Conservation (phyloP, 2,888 invertebrate genomes). For the Eueremaeus valkanovi region DNA sequence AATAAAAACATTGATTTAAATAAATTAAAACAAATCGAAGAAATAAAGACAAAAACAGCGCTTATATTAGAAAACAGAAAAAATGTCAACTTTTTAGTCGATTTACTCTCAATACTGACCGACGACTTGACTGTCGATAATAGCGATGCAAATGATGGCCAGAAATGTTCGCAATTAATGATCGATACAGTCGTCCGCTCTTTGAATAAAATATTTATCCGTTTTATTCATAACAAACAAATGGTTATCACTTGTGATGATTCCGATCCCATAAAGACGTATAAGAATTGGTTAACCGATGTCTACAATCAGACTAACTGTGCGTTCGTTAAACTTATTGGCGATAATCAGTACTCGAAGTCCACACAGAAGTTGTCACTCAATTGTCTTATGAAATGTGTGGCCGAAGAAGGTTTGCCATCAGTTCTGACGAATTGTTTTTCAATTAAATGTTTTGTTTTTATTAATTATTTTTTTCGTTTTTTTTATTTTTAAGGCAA, state of each 20-base stretch:
- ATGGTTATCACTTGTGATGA: constrained; percentile 23
- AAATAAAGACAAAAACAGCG: neutral
- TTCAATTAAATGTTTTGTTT: neutral
- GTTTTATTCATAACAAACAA: constrained; percentile 39
- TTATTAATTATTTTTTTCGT: neutral
- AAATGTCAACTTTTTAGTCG: constrained; percentile 19
- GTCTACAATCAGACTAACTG: constrained; percentile 13
- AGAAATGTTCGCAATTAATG: neutral
- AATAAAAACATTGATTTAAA: neutral
- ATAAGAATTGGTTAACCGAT: constrained; percentile 22
- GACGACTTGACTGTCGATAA: constrained; percentile 7
- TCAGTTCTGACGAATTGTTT: too few relatives aligned
- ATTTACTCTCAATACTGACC: neutral
- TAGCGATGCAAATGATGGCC: neutral
- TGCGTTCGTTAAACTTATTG: neutral
- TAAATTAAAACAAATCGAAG: neutral
- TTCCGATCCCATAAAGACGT: neutral
- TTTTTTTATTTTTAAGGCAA: constrained; percentile 56
- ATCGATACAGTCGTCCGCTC: constrained; percentile 32
- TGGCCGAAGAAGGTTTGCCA: constrained; percentile 37
- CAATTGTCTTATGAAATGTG: constrained; percentile 33
- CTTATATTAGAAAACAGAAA: neutral
- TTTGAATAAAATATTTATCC: constrained; percentile 37
- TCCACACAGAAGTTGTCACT: constrained; percentile 29
- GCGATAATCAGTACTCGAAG: constrained; percentile 13